Evolutionary conservation across 2,888 invertebrate species (phyloP).

Genomic region (Aleiodes testaceus): DNA sequence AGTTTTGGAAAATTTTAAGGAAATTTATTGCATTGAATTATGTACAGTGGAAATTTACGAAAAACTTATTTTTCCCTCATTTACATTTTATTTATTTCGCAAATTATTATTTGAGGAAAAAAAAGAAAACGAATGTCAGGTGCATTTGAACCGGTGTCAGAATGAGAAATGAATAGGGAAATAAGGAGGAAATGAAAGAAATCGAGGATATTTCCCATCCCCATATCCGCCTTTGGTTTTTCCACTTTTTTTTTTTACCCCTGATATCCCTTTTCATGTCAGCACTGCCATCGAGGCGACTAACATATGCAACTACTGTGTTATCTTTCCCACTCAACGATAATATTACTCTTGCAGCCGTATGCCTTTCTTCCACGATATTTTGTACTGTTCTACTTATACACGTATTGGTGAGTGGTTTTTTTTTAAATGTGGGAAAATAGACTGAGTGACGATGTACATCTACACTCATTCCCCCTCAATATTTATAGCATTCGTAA

Average conservation of each 20-base stretch:
- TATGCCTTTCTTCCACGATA: conserved; percentile 51
- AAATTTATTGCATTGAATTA: conserved; percentile 11
- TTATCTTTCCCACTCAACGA: conserved; percentile 65
- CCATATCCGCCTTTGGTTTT: conserved; percentile 1
- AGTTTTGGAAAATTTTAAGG: not conserved
- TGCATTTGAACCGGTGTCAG: too few relatives aligned
- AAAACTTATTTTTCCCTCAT: conserved; percentile 5
- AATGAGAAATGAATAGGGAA: too few relatives aligned
- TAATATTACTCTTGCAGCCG: conserved; percentile 64
- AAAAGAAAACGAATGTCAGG: too few relatives aligned
- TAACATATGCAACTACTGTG: conserved; percentile 63
- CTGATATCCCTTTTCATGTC: not conserved
- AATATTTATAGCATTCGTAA: not conserved
- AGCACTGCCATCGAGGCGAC: conserved; percentile 43
- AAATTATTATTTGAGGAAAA: not conserved
- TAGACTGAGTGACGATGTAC: not conserved
- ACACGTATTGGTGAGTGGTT: conserved; percentile 4
- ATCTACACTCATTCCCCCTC: conserved; percentile 8
- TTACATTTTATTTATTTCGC: not conserved
- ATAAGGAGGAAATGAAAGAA: too few relatives aligned
- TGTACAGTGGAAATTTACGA: not conserved
- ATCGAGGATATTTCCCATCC: not conserved
- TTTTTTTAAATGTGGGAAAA: conserved; percentile 1
- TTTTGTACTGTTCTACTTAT: conserved; percentile 38
- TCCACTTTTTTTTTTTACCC: not conserved